These are phyloP conservation scores for Leptestheria dahalacensis DNA, from an alignment of 1,140 invertebrate species.

Conservation along the genomic window DNA sequence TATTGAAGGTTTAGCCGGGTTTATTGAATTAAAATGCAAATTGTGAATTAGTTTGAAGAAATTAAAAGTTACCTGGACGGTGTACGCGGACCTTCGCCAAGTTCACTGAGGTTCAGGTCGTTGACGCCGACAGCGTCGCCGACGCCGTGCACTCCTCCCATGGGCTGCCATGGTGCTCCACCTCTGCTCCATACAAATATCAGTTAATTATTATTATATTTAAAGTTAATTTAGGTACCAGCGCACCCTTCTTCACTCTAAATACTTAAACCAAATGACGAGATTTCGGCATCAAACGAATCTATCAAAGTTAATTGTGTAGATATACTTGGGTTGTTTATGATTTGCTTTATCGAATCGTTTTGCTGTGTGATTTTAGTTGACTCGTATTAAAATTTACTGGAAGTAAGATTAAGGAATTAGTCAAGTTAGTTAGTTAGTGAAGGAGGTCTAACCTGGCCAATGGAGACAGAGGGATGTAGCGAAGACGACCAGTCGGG, in stretches of 20 bases:
- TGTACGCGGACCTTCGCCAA: slow-evolving; percentile 5
- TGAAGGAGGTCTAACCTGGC: neutral
- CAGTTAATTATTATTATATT: no score
- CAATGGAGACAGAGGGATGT: slow-evolving; percentile 25
- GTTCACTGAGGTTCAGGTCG: slow-evolving; percentile 4
- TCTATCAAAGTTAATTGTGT: no score
- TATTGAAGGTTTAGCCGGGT: no score
- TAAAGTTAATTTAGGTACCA: no score
- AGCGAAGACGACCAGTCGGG: slow-evolving; percentile 82
- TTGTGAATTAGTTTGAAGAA: neutral
- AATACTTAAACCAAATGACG: no score
- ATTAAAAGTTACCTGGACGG: slow-evolving; percentile 10
- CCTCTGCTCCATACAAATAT: slow-evolving; percentile 15
- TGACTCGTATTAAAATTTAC: neutral
- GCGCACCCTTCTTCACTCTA: no score
- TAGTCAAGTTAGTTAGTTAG: neutral
- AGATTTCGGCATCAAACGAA: no score
- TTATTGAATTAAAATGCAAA: no score
- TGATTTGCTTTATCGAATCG: no score
- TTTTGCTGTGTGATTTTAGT: no score
- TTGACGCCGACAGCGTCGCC: slow-evolving; percentile 7
- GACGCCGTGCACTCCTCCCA: slow-evolving; percentile 5
- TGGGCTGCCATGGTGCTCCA: slow-evolving; percentile 9
- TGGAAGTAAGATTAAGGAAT: neutral
- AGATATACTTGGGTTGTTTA: no score